Evolutionary conservation across 2,113 vertebrate species (phyloP), one percentile per base, ranked within the genome.

Genomic region (Trichechus manatus): DNA sequence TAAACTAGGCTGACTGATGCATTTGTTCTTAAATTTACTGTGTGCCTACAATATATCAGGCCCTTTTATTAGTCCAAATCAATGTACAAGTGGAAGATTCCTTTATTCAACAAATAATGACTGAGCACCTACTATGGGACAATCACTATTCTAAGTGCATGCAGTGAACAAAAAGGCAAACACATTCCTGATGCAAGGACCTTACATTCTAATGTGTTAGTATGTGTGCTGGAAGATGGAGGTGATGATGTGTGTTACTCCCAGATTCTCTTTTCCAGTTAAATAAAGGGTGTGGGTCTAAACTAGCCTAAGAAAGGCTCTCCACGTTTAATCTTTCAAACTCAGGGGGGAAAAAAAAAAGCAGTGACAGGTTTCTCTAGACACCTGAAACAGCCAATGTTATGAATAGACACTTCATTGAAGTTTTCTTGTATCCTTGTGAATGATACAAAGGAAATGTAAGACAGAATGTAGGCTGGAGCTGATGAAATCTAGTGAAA

Each of bases 401-500:
- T 72, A 91, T 29, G 36, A 94, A 75, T 2, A n/a, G 31, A 74
- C n/a, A 82, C 8, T 42, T 68, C 5, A 61, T 31, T 61, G 39
- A 36, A 10, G 47, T 84, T 90, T 83, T 78, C 89, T 56, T 2
- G 0, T 94, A 44, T 78, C 81, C n/a, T 85, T 68, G 61, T 79
- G 61, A 95, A 10, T n/a, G 78, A 96, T n/a, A 68, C 2, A 75
- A 63, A 95, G 36, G 19, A 90, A 39, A 47, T 47, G 25, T 6
- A 81, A 89, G 44, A 93, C 3, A 79, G 77, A 72, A 70, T 15
- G 4, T 13, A 93, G 59, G n/a, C 15, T 95, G 86, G 84, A 6
- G 31, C 1, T 89, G 36, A 96, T 50, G 10, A 88, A 90, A 85
- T 82, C 36, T 80, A 70, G 42, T 84, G 53, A 82, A 95, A 89